Percentiles rank a stretch among this genome's conserved stretches.
phyloP scores from a whole-genome alignment of 2,888 invertebrate species.

The Mellilla xanthometata region DNA sequence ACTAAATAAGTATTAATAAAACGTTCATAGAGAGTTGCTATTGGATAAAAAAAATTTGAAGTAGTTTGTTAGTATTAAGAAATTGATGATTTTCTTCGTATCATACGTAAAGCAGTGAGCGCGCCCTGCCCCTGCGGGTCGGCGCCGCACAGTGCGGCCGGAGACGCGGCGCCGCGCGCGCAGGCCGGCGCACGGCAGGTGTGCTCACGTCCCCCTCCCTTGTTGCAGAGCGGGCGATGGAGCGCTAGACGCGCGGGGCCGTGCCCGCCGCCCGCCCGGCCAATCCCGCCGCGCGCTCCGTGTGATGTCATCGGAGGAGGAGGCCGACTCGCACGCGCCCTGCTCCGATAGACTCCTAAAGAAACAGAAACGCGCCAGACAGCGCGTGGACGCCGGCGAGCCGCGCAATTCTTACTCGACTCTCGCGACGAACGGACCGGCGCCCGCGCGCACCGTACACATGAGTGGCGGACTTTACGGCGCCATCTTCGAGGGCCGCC shows the following conservation, averaged over 20 bases:
- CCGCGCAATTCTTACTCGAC: slow-evolving; percentile 94
- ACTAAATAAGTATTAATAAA: too few species aligned
- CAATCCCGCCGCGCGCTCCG: slow-evolving; percentile 92
- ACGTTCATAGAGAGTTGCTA: slow-evolving; percentile 42
- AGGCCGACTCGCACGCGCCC: slow-evolving; percentile 96
- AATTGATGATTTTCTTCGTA: too few species aligned
- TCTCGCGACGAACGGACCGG: slow-evolving; percentile 79
- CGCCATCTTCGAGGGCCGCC: slow-evolving; percentile 92
- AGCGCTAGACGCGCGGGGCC: slow-evolving; percentile 77
- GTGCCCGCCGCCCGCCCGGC: slow-evolving; percentile 86
- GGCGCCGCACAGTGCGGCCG: slow-evolving; percentile 34
- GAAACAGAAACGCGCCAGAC: slow-evolving; percentile 96
- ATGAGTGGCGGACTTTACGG: slow-evolving; percentile 94
- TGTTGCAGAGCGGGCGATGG: slow-evolving; percentile 80
- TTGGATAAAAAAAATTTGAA: slow-evolving; percentile 16
- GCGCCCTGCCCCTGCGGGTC: slow-evolving; percentile 18
- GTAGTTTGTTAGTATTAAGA: too few species aligned
- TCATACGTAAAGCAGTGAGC: too few species aligned
- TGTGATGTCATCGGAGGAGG: slow-evolving; percentile 99
- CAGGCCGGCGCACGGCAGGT: slow-evolving; percentile 78
- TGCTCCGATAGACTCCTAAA: slow-evolving; percentile 96
- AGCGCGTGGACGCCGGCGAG: slow-evolving; percentile 98
- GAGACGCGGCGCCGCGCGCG: slow-evolving; percentile 41
- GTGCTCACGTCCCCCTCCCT: slow-evolving; percentile 70
- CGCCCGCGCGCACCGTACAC: slow-evolving; percentile 87